Conservation (phyloP, 2,797 vertebrate genomes). For the Bufotes viridis region DNA sequence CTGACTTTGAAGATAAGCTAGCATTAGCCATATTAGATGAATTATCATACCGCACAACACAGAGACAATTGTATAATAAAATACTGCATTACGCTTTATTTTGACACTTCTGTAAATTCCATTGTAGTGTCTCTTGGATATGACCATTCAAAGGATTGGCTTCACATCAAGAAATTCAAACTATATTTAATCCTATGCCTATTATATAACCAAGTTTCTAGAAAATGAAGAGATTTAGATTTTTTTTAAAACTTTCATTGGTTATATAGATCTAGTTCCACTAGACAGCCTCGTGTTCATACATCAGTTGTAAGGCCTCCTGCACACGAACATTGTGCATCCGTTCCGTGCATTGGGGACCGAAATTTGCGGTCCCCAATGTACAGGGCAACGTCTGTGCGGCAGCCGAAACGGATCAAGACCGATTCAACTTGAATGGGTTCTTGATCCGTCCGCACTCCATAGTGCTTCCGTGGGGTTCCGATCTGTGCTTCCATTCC, state of each 20-base stretch:
- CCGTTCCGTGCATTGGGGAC: too few species aligned
- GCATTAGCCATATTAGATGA: not conserved
- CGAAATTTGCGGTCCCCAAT: too few species aligned
- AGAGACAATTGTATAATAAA: not conserved
- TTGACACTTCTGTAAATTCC: slow-evolving; percentile 21
- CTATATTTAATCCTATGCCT: not conserved
- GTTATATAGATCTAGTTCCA: not conserved
- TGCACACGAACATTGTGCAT: too few species aligned
- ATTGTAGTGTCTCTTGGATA: not conserved
- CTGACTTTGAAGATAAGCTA: slow-evolving; percentile 21
- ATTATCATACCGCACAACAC: slow-evolving; percentile 3
- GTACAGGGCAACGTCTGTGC: too few species aligned
- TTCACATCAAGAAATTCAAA: not conserved
- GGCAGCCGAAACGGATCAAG: too few species aligned
- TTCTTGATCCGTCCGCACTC: too few species aligned
- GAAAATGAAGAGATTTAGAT: not conserved
- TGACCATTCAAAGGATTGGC: not conserved
- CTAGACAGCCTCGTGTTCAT: not conserved
- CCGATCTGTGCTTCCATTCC: too few species aligned
- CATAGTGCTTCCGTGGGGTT: too few species aligned
- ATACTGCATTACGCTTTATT: not conserved
- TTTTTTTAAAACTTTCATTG: not conserved
- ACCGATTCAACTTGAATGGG: too few species aligned
- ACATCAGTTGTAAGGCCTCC: not conserved
- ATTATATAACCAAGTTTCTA: not conserved